Base-by-base conservation (phyloP, 2,888 invertebrate genomes). In the Pasiphila rectangulata region DNA sequence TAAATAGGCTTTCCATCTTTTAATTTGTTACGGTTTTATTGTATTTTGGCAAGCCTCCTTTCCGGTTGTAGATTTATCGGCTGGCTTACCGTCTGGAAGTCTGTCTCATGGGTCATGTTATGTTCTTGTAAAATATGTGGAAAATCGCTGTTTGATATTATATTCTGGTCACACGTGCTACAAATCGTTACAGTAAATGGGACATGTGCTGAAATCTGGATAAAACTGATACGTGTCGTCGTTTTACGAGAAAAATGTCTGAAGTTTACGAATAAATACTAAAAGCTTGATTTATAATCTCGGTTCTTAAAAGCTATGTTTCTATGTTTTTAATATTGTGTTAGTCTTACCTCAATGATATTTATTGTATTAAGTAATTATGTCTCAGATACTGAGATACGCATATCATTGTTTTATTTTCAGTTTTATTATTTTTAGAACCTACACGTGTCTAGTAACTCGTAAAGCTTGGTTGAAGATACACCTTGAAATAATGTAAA, bases 31-130 rank as follows among this genome's bases (percentile, higher is more conserved):
- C 42, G 46, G 58, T 64, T 61, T 64, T 64, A 64, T 64, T 59
- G 66, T 74, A 72, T 75, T 75, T 75, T 69, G 67, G 67, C 73
- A 73, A 67, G 46, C 40, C 57, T 32, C 49, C 25, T 45, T 57
- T 61, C 60, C 61, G 54, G 57, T 55, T 54, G 54, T 51, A 51
- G 54, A 53, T 59, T 62, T 57, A 58, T 51, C 21, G 38, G 21
- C 17, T 27, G 37, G 55, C 55, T 59, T 58, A 51, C 47, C 52
- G 41, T 53, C 54, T 53, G 51, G 46, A 50, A 43, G 46, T 54
- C 44, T 24, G 42, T 45, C 39, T 50, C 16, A 27, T 12, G 13
- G 27, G 7, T n/a, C n/a, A n/a, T n/a, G n/a, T n/a, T 27, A 16
- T 5, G 17, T 16, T 15, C 29, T 57, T 50, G 52, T 29, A 50